phyloP scores from a whole-genome alignment of 2,113 vertebrate genomes.

The Catagonus wagneri region DNA sequence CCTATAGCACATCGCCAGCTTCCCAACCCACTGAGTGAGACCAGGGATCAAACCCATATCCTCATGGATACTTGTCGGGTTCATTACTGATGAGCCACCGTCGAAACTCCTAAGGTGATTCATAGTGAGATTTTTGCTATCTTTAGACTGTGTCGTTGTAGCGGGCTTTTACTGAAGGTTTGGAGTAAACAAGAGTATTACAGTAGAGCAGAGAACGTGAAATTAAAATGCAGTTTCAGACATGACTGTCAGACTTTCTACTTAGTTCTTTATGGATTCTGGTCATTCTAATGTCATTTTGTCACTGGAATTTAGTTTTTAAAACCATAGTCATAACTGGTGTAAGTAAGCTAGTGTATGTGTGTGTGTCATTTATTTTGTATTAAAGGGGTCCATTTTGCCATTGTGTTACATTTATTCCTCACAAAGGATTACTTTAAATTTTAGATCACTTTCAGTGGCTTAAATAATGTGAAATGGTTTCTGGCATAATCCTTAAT shows the following conservation, averaged over 20 bases:
- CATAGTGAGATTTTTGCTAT: neutral
- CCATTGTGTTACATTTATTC: slow-evolving; percentile 20
- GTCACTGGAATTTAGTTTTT: neutral
- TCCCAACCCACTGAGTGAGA: too few species aligned
- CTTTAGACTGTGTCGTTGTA: neutral
- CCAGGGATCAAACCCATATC: neutral
- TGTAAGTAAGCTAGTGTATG: neutral
- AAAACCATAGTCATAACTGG: neutral
- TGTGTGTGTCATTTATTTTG: neutral
- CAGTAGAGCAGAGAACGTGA: neutral
- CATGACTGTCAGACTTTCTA: neutral
- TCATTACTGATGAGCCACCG: too few species aligned
- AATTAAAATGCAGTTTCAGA: neutral
- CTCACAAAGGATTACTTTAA: neutral
- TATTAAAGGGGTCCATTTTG: neutral
- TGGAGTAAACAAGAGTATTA: neutral
- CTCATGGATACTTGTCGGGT: neutral
- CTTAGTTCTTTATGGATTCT: slow-evolving; percentile 9
- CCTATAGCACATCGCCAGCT: too few species aligned
- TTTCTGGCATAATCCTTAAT: neutral
- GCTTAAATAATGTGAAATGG: neutral
- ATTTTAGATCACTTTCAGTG: neutral
- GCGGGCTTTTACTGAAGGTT: neutral
- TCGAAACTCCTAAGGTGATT: neutral
- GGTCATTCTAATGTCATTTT: slow-evolving; percentile 16